phyloP scores from a whole-genome alignment of 2,113 vertebrate genomes.

The Loxodonta africana region DNA sequence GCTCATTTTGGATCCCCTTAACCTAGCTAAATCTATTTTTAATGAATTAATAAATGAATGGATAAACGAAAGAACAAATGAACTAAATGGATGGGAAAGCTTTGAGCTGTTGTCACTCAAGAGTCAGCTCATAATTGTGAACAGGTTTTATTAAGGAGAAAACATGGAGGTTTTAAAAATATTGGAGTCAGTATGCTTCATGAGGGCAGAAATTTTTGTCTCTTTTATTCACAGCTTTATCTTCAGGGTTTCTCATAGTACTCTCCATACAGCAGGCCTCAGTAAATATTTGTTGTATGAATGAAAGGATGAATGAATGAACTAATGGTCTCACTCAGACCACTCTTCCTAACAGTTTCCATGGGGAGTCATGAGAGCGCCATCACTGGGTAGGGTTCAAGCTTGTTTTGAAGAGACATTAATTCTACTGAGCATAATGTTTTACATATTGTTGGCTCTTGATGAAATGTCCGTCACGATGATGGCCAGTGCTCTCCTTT shows the following conservation, averaged over 20 bases:
- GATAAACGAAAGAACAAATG: constrained; percentile 30
- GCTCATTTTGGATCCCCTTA: neutral
- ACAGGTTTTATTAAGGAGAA: constrained; percentile 54
- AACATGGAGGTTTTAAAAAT: neutral
- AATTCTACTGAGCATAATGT: constrained; percentile 5
- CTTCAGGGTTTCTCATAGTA: neutral
- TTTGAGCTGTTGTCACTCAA: constrained; percentile 36
- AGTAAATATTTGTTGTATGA: constrained; percentile 49
- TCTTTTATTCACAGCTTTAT: neutral
- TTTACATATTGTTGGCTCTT: constrained; percentile 11
- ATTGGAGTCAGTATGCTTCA: neutral
- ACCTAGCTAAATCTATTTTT: neutral
- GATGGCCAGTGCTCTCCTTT: neutral
- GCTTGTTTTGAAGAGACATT: constrained; percentile 36
- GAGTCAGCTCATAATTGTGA: neutral
- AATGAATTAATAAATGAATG: constrained; percentile 10
- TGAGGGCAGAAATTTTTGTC: neutral
- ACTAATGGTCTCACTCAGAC: neutral
- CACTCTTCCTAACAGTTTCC: constrained; percentile 24
- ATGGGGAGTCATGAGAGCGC: neutral
- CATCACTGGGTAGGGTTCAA: constrained; percentile 4
- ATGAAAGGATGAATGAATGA: constrained; percentile 2
- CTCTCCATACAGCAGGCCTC: neutral
- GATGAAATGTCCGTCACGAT: constrained; percentile 25
- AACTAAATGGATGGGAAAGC: neutral